A percentile compares a stretch with the other conserved stretches of the same genome.
Evolutionary conservation across 2,888 invertebrate genomes (phyloP).

Genomic region (Drosophila stalkeri): DNA sequence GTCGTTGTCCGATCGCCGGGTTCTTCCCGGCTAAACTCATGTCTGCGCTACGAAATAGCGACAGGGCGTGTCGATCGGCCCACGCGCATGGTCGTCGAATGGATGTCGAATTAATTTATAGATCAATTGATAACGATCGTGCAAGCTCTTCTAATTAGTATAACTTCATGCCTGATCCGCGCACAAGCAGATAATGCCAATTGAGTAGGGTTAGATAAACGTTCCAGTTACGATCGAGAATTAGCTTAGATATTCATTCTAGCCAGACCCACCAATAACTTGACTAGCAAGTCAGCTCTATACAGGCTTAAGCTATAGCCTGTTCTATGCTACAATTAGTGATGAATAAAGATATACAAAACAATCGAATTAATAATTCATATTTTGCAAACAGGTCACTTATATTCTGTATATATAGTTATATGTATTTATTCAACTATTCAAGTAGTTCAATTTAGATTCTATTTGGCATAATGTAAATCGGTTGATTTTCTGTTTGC

Average conservation of each 20-base stretch:
- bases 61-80: slow-evolving; percentile 13
- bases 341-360: neutral
- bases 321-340: neutral
- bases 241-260: neutral
- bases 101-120: neutral
- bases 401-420: neutral
- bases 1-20: slow-evolving; percentile 26
- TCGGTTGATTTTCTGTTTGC: neutral
- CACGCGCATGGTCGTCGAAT: neutral
- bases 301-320: neutral
- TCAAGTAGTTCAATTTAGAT: slow-evolving; percentile 19
- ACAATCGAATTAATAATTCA: neutral
- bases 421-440: neutral
- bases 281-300: slow-evolving; percentile 1
- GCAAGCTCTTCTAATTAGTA: neutral
- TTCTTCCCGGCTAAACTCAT: slow-evolving; percentile 45
- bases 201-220: neutral
- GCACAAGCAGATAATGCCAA: neutral
- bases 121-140: slow-evolving; percentile 1
- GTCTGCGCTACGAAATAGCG: slow-evolving; percentile 36
- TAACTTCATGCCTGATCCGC: neutral
- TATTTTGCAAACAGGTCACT: neutral
- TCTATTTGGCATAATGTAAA: slow-evolving; percentile 21
- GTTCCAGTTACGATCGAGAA: neutral
- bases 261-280: neutral